Conservation (phyloP, 2,888 invertebrate genomes). For the Agrochola lychnidis region DNA sequence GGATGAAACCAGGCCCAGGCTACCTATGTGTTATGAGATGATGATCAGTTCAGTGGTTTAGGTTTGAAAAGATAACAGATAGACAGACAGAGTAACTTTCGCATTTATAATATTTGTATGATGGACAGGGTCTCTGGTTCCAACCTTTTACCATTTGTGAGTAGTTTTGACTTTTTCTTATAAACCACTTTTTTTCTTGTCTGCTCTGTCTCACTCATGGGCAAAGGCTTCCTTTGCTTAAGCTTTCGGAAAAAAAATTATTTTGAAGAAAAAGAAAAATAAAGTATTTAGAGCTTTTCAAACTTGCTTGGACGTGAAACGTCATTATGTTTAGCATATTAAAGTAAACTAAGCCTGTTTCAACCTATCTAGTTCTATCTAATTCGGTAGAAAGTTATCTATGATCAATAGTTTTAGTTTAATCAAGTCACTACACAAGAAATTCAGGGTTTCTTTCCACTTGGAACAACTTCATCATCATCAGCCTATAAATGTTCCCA, state of each 20-base stretch:
- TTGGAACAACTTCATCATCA: too few relatives aligned
- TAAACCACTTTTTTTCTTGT: not conserved
- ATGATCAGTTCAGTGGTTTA: not conserved
- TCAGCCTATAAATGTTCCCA: too few relatives aligned
- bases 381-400: not conserved
- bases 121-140: not conserved
- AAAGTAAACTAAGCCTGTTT: not conserved
- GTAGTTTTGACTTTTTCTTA: not conserved
- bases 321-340: not conserved
- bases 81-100: not conserved
- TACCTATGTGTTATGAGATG: not conserved
- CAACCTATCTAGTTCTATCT: not conserved
- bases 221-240: not conserved
- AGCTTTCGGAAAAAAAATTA: not conserved
- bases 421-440: not conserved
- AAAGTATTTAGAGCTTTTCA: not conserved
- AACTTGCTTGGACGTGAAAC: not conserved
- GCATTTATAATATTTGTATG: not conserved
- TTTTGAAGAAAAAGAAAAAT: not conserved
- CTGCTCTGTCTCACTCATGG: not conserved
- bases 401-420: slow-evolving; percentile 9
- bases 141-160: not conserved
- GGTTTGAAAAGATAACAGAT: not conserved
- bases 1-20: not conserved
- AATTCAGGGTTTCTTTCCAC: not conserved